These are phyloP conservation scores for Drosophila glabriapex DNA, from an alignment of 2,888 invertebrate species.

Conservation along the genomic window DNA sequence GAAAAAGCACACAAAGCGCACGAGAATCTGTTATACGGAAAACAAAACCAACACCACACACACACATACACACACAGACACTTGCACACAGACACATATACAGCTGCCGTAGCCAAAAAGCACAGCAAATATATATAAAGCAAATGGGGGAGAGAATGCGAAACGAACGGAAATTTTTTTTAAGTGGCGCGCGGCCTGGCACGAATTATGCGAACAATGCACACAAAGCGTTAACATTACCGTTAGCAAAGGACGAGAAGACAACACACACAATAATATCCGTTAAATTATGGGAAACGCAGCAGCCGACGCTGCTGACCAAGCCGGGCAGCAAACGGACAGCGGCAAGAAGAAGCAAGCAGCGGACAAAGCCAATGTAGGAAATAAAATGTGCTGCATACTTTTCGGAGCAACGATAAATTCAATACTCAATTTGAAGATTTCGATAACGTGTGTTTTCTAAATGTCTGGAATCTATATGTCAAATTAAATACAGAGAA, in stretches of 20 bases:
- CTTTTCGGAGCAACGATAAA: constrained; percentile 28
- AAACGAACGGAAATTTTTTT: constrained; percentile 68
- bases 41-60: constrained; percentile 57
- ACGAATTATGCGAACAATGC: constrained; percentile 67
- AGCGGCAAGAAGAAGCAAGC: neutral
- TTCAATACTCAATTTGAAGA: constrained; percentile 19
- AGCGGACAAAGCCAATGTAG: constrained; percentile 11
- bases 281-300: constrained; percentile 57
- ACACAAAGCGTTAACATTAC: constrained; percentile 63
- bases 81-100: constrained; percentile 4
- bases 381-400: constrained; percentile 43
- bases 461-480: neutral
- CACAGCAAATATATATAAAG: constrained; percentile 22
- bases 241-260: constrained; percentile 19
- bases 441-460: constrained; percentile 4
- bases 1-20: constrained; percentile 71
- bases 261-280: constrained; percentile 13
- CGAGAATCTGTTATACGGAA: constrained; percentile 77
- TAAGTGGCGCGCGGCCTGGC: constrained; percentile 71
- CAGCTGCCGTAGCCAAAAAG: constrained; percentile 9
- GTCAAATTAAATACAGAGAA: neutral
- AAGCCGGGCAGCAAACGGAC: neutral
- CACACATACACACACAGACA: constrained; percentile 42
- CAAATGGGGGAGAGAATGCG: constrained; percentile 41
- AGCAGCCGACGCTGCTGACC: constrained; percentile 48